These are phyloP conservation scores for Syndactyla subalaris DNA, from an alignment of 2,797 vertebrate genomes.

Conservation along the genomic window DNA sequence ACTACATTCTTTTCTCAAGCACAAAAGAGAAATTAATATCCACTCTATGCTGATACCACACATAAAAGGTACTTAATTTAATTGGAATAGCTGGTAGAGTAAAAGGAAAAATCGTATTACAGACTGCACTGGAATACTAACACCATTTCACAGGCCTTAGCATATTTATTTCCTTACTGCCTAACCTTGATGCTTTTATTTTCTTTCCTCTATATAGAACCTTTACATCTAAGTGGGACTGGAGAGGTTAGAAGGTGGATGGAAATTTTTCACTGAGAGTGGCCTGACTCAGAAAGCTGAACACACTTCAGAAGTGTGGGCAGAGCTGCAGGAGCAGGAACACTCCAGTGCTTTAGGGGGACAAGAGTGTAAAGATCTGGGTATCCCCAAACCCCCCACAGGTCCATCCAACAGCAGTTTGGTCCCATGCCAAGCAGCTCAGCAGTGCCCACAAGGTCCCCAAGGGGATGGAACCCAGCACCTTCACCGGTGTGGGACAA, in stretches of 20 bases:
- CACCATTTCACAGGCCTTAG: slow-evolving; percentile 10
- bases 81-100: slow-evolving; percentile 18
- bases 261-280: neutral
- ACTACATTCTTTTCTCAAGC: slow-evolving; percentile 17
- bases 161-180: slow-evolving; percentile 34
- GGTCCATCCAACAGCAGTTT: neutral
- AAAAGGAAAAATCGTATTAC: neutral
- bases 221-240: neutral
- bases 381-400: neutral
- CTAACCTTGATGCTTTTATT: slow-evolving; percentile 20
- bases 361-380: neutral
- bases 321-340: neutral
- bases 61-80: slow-evolving; percentile 45
- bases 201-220: neutral
- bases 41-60: neutral
- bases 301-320: neutral
- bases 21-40: slow-evolving; percentile 56
- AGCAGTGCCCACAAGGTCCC: neutral
- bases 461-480: neutral
- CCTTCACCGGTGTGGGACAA: neutral
- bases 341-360: neutral
- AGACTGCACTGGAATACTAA: slow-evolving; percentile 25
- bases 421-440: neutral
- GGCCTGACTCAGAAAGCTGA: neutral
- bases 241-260: slow-evolving; percentile 4